These are phyloP conservation scores for Drosophila auraria DNA, from an alignment of 1,140 invertebrate species.

Conservation along the genomic window DNA sequence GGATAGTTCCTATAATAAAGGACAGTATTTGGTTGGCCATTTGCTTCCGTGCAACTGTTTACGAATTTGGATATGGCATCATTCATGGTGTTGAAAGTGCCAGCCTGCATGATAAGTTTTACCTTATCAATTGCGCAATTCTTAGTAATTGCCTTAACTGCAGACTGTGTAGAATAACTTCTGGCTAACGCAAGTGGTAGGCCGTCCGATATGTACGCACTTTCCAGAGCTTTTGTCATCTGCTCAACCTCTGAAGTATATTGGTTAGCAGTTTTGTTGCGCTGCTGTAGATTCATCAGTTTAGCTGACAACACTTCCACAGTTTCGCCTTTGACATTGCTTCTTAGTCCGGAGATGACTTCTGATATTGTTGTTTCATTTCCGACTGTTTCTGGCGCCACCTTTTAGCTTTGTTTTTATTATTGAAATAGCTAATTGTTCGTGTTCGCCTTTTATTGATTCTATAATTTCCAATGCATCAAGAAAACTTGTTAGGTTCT, in stretches of 20 bases:
- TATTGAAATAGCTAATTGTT: neutral
- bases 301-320: slow-evolving; percentile 10
- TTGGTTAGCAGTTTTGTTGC: slow-evolving; percentile 7
- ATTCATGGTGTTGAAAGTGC: too few relatives aligned
- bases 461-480: slow-evolving; percentile 3
- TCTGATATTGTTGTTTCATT: neutral
- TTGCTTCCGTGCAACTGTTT: too few relatives aligned
- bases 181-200: too few relatives aligned
- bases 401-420: slow-evolving; percentile 2
- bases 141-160: too few relatives aligned
- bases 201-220: slow-evolving; percentile 18
- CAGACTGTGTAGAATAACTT: too few relatives aligned
- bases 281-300: neutral
- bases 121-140: too few relatives aligned
- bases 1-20: slow-evolving; percentile 7
- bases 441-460: slow-evolving; percentile 4
- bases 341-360: slow-evolving; percentile 2
- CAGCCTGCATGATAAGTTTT: too few relatives aligned
- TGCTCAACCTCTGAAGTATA: slow-evolving; percentile 3
- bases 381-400: neutral
- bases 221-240: slow-evolving; percentile 12
- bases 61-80: too few relatives aligned
- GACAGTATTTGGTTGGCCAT: too few relatives aligned
- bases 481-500: neutral
- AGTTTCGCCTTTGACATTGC: slow-evolving; percentile 10